A percentile compares a stretch with the other conserved stretches of the same genome.
Conservation (phyloP, 2,888 invertebrate species). For the Thyatira batis region DNA sequence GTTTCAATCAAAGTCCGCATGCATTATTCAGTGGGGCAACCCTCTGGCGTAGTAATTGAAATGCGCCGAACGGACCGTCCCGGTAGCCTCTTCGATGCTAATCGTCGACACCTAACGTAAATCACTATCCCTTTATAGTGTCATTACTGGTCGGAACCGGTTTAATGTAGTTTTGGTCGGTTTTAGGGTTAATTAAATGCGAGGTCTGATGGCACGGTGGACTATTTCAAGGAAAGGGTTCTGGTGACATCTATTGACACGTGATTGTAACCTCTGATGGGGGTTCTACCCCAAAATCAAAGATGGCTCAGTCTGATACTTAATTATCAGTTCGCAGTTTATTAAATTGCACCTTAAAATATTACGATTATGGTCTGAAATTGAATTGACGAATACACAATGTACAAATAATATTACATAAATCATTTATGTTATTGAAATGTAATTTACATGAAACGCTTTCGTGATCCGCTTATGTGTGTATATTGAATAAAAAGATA, state of each 20-base stretch:
- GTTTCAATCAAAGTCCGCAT: conserved; percentile 60
- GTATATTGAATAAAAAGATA: too few species aligned
- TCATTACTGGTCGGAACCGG: conserved; percentile 23
- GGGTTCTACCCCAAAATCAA: background rate
- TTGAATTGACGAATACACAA: too few species aligned
- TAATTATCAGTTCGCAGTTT: too few species aligned
- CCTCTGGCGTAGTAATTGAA: conserved; percentile 54
- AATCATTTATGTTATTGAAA: too few species aligned
- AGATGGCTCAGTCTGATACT: background rate
- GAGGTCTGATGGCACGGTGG: background rate
- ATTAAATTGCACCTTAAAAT: too few species aligned
- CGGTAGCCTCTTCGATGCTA: conserved; percentile 56
- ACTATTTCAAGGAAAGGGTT: background rate
- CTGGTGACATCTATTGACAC: background rate
- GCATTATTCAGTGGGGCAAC: conserved; percentile 57
- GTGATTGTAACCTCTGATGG: background rate
- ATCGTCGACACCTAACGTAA: conserved; percentile 57
- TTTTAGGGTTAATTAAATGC: conserved; percentile 6
- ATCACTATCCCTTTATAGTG: conserved; percentile 47
- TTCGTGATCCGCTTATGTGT: too few species aligned
- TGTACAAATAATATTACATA: too few species aligned
- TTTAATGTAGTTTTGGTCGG: conserved; percentile 14
- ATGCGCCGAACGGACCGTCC: conserved; percentile 45
- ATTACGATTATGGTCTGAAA: too few species aligned
- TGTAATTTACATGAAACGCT: too few species aligned